phyloP scores from a whole-genome alignment of 2,888 invertebrate species.

The Lacanobia wlatinum region DNA sequence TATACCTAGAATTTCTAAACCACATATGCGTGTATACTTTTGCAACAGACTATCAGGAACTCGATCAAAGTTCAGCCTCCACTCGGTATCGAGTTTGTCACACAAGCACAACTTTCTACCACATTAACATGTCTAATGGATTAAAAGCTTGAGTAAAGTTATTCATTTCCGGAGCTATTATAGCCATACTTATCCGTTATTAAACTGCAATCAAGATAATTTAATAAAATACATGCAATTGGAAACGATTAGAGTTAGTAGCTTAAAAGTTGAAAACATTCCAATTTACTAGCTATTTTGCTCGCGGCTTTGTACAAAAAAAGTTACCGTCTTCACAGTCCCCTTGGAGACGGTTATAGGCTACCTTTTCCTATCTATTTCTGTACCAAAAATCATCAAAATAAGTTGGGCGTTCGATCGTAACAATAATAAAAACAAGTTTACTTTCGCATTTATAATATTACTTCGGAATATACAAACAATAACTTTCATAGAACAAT shows the following conservation, averaged over 20 bases:
- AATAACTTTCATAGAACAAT: not conserved
- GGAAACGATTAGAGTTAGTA: not conserved
- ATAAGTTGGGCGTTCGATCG: too few relatives aligned
- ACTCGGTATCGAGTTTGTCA: slow-evolving; percentile 6
- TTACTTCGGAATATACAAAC: not conserved
- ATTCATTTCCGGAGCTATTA: slow-evolving; percentile 22
- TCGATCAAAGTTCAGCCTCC: slow-evolving; percentile 22
- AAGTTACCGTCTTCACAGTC: not conserved
- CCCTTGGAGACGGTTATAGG: too few relatives aligned
- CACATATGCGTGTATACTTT: not conserved
- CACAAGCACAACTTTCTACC: slow-evolving; percentile 20
- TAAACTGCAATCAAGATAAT: slow-evolving; percentile 24
- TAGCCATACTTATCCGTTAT: slow-evolving; percentile 19
- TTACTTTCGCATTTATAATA: too few relatives aligned
- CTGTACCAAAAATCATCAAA: not conserved
- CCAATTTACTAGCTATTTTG: not conserved
- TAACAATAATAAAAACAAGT: too few relatives aligned
- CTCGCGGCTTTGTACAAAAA: not conserved
- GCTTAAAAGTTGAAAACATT: slow-evolving; percentile 4
- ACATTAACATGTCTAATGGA: slow-evolving; percentile 30
- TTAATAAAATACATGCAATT: slow-evolving; percentile 15
- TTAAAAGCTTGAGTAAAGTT: slow-evolving; percentile 33
- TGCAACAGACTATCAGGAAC: not conserved
- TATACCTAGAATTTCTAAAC: not conserved
- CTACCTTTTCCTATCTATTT: not conserved